These are phyloP conservation scores for Drosophila triauraria DNA, from an alignment of 1,140 invertebrate genomes.

Conservation along the genomic window DNA sequence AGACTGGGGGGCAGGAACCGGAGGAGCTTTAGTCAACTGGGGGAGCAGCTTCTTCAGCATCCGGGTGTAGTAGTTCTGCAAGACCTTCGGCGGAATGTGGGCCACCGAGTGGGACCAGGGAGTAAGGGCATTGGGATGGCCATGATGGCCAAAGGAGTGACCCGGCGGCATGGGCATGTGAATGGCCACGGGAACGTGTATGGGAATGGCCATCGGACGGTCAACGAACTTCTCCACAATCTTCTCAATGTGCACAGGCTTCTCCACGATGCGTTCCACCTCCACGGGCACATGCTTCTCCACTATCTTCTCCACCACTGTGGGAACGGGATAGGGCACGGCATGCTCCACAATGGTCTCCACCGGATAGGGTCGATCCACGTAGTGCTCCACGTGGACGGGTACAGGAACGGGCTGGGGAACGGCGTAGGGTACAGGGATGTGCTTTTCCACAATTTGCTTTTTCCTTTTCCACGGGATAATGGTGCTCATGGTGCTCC, in stretches of 20 bases:
- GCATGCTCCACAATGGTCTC: slow-evolving; percentile 85
- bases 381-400: slow-evolving; percentile 85
- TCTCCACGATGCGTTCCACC: slow-evolving; percentile 87
- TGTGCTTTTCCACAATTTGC: slow-evolving; percentile 85
- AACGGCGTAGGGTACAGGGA: slow-evolving; percentile 86
- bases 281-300: slow-evolving; percentile 78
- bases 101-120: slow-evolving; percentile 56
- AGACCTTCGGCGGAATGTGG: slow-evolving; percentile 71
- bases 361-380: slow-evolving; percentile 84
- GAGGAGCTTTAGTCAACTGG: slow-evolving; percentile 35
- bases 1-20: neutral
- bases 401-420: slow-evolving; percentile 86
- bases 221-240: slow-evolving; percentile 86
- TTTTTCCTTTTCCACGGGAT: slow-evolving; percentile 85
- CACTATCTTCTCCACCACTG: slow-evolving; percentile 77
- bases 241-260: slow-evolving; percentile 86
- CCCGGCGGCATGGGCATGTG: slow-evolving; percentile 71
- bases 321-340: slow-evolving; percentile 85
- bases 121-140: slow-evolving; percentile 56
- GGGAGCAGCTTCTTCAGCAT: slow-evolving; percentile 80
- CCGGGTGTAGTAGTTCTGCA: slow-evolving; percentile 76
- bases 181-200: slow-evolving; percentile 85
- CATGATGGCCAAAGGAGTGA: slow-evolving; percentile 39
- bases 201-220: slow-evolving; percentile 85
- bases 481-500: slow-evolving; percentile 58